phyloP scores from a whole-genome alignment of 2,113 vertebrate genomes.

The Dipodomys merriami region DNA sequence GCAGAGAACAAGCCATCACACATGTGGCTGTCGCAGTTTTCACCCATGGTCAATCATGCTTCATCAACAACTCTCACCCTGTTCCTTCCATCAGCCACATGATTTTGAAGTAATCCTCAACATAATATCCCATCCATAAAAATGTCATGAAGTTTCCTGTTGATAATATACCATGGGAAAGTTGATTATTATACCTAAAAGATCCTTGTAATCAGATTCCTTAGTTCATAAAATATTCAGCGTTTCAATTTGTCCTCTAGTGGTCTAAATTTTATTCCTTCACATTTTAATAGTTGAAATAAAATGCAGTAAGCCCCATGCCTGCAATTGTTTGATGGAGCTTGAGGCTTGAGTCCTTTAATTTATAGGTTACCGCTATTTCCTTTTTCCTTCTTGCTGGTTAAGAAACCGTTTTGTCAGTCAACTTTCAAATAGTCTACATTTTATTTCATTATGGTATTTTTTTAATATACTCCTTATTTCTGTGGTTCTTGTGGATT shows the following conservation, averaged over 20 bases:
- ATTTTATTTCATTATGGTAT: neutral
- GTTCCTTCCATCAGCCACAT: neutral
- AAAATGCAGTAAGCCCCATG: neutral
- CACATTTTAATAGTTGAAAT: neutral
- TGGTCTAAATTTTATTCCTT: conserved; percentile 4
- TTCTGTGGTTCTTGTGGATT: neutral
- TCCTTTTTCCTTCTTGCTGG: neutral
- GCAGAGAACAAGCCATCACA: neutral
- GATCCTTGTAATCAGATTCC: neutral
- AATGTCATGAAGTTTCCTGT: neutral
- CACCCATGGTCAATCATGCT: neutral
- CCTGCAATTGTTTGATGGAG: neutral
- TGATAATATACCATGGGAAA: conserved; percentile 7
- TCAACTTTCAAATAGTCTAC: neutral
- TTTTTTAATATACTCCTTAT: neutral
- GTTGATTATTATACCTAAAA: neutral
- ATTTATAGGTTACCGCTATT: neutral
- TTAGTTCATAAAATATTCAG: neutral
- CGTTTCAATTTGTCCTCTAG: neutral
- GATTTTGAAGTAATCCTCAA: conserved; percentile 12
- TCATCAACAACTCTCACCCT: neutral
- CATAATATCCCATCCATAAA: neutral
- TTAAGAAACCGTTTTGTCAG: conserved; percentile 23
- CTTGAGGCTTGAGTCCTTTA: neutral
- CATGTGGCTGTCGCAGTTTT: neutral